Evolutionary conservation across 37 sponge, comb jelly and placozoan genomes (phyloP).

Genomic region (Aplysina aerophoba): DNA sequence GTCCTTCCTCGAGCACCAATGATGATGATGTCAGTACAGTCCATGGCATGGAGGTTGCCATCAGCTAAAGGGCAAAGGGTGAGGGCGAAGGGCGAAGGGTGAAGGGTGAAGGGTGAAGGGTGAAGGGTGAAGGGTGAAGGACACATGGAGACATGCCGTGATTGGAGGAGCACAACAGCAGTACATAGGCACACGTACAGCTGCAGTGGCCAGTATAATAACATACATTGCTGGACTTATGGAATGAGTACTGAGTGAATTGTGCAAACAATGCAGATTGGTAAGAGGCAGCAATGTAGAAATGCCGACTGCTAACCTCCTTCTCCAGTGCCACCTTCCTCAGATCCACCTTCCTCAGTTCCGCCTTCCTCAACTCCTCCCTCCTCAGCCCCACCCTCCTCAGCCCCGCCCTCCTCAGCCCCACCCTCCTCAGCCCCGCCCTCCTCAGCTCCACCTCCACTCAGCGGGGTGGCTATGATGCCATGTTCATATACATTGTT

Average conservation of each 20-base stretch:
- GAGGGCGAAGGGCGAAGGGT: too few relatives aligned
- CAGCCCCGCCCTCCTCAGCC: slow-evolving; percentile 16
- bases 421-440: slow-evolving; percentile 1
- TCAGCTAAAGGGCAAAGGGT: neutral
- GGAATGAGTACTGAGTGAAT: too few relatives aligned
- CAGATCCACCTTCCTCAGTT: slow-evolving; percentile 33
- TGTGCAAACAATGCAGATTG: too few relatives aligned
- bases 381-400: slow-evolving; percentile 3
- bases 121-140: too few relatives aligned
- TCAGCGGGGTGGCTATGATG: neutral
- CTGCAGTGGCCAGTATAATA: too few relatives aligned
- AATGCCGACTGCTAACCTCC: too few relatives aligned
- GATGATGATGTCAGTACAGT: slow-evolving; percentile 55
- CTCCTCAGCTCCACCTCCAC: slow-evolving; percentile 24
- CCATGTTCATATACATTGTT: neutral
- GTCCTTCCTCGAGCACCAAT: slow-evolving; percentile 22
- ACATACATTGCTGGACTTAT: too few relatives aligned
- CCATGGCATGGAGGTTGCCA: slow-evolving; percentile 53
- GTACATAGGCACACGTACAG: too few relatives aligned
- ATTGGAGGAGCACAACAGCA: too few relatives aligned
- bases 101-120: too few relatives aligned
- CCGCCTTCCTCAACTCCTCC: slow-evolving; percentile 42
- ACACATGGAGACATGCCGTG: too few relatives aligned
- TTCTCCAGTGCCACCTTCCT: slow-evolving; percentile 34
- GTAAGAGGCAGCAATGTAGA: too few relatives aligned